A percentile compares a stretch with the other conserved stretches of the same genome.
phyloP scores from a whole-genome alignment of 1,140 invertebrate genomes.

The Gonioctena quinquepunctata region DNA sequence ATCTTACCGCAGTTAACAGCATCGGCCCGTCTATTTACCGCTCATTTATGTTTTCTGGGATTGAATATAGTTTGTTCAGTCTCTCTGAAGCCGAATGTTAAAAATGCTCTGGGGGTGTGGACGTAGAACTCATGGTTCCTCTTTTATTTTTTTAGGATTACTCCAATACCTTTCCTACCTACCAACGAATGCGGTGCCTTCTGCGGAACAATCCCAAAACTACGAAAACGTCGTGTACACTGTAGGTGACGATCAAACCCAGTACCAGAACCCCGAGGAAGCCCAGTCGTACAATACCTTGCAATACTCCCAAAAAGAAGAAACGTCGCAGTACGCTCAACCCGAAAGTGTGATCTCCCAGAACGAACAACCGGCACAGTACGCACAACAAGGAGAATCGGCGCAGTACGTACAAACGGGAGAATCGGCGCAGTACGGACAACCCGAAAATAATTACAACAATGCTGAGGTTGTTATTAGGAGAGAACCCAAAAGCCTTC shows the following conservation, averaged over 20 bases:
- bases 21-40: too few relatives aligned
- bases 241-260: constrained; percentile 11
- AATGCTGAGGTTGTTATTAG: constrained; percentile 23
- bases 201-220: constrained; percentile 27
- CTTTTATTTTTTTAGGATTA: constrained; percentile 1
- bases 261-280: neutral
- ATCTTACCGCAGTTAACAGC: too few relatives aligned
- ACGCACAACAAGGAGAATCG: constrained; percentile 15
- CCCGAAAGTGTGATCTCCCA: too few relatives aligned
- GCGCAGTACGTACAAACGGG: neutral
- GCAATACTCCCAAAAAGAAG: neutral
- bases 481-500: constrained; percentile 42
- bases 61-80: too few relatives aligned
- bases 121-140: too few relatives aligned
- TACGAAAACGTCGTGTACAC: constrained; percentile 25
- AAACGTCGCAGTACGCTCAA: neutral
- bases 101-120: too few relatives aligned
- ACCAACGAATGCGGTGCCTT: constrained; percentile 24
- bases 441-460: neutral
- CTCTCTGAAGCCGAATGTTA: too few relatives aligned
- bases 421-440: neutral
- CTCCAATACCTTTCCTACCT: constrained; percentile 41
- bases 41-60: too few relatives aligned
- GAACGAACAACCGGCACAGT: too few relatives aligned
- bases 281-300: neutral